phyloP scores from a whole-genome alignment of 1,140 invertebrate genomes.

The Drosophila parvula region DNA sequence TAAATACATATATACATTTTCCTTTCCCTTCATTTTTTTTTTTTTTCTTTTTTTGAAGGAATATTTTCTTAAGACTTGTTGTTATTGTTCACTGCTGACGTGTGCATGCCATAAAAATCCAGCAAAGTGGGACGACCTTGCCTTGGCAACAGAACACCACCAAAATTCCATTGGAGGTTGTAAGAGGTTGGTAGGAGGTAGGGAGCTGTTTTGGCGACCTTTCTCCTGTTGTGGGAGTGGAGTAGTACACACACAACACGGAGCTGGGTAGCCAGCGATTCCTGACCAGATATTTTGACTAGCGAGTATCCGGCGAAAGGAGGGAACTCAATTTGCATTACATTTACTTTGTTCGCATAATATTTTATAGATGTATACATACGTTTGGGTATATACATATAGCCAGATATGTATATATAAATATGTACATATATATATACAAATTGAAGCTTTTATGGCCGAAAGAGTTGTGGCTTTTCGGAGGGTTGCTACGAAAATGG shows the following conservation, averaged over 20 bases:
- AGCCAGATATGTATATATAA: neutral
- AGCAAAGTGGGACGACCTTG: constrained; percentile 48
- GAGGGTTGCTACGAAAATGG: neutral
- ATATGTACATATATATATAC: constrained; percentile 1
- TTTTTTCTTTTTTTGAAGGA: constrained; percentile 6
- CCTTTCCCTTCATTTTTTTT: too few species aligned
- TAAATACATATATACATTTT: constrained; percentile 40
- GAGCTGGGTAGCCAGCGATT: constrained; percentile 18
- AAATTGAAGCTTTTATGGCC: constrained; percentile 15
- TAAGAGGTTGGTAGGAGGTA: neutral
- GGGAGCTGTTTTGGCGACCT: neutral
- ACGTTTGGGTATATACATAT: neutral
- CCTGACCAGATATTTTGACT: constrained; percentile 57
- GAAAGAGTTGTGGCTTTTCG: constrained; percentile 8
- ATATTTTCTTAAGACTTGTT: constrained; percentile 42
- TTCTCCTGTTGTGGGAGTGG: neutral
- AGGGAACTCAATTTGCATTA: constrained; percentile 77
- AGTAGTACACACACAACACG: too few species aligned
- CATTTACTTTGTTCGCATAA: constrained; percentile 69
- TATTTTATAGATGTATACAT: constrained; percentile 59
- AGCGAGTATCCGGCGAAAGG: constrained; percentile 28
- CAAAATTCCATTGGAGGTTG: neutral
- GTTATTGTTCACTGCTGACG: constrained; percentile 49
- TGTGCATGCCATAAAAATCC: constrained; percentile 78
- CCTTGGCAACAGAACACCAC: constrained; percentile 37